Evolutionary conservation across 2,888 invertebrate species (phyloP).

Genomic region (Eurois occulta): DNA sequence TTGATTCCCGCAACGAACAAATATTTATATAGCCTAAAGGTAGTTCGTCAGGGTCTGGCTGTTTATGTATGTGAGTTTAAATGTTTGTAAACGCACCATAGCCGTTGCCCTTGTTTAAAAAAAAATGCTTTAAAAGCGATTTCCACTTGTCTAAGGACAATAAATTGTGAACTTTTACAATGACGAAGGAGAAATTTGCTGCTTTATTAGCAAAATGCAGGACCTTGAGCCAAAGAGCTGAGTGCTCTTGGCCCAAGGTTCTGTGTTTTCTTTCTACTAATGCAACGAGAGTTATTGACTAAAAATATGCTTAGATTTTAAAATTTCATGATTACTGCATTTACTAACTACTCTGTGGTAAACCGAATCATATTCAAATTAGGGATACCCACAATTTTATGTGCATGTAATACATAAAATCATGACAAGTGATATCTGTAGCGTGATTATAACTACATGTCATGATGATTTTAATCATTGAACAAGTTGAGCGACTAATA

Average conservation of each 20-base stretch:
- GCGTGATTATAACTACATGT: not conserved
- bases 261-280: not conserved
- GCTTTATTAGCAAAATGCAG: not conserved
- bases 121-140: not conserved
- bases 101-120: no score
- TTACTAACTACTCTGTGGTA: slow-evolving; percentile 10
- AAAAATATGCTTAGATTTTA: not conserved
- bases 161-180: not conserved
- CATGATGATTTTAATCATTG: not conserved
- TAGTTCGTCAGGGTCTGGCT: no score
- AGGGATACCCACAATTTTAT: slow-evolving; percentile 43
- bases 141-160: not conserved
- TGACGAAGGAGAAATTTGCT: not conserved
- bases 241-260: not conserved
- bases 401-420: slow-evolving; percentile 30
- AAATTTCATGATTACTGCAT: slow-evolving; percentile 7
- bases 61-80: no score
- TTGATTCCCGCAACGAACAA: no score
- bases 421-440: slow-evolving; percentile 6
- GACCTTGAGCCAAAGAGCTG: no score
- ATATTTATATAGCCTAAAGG: no score
- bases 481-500: not conserved
- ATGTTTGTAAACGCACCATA: no score
- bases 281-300: not conserved
- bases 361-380: slow-evolving; percentile 47